A percentile compares a stretch with the other conserved stretches of the same genome.
phyloP scores from a whole-genome alignment of 2,888 invertebrate genomes.

The Cabera pusaria region DNA sequence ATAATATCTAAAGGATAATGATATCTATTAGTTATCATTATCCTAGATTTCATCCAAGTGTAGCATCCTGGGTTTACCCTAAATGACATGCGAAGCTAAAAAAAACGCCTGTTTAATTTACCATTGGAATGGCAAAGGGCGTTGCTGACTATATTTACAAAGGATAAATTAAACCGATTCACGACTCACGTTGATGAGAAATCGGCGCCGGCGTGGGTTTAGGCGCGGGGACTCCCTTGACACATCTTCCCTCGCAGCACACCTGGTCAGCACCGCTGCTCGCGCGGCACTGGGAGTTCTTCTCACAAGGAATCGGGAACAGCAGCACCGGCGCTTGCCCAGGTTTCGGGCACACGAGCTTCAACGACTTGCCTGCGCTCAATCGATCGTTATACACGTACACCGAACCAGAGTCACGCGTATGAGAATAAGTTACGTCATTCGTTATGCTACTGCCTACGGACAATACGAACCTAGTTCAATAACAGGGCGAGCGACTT shows the following conservation, averaged over 20 bases:
- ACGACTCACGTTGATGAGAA: constrained; percentile 69
- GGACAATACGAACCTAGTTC: constrained; percentile 47
- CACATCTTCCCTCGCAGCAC: constrained; percentile 82
- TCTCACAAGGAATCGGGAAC: constrained; percentile 75
- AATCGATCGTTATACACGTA: constrained; percentile 50
- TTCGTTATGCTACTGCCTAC: constrained; percentile 49
- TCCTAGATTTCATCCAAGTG: no score
- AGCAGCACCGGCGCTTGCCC: constrained; percentile 58
- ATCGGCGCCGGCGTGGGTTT: constrained; percentile 64
- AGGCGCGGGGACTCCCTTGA: constrained; percentile 84
- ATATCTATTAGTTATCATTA: no score
- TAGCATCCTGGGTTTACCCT: no score
- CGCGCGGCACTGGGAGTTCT: constrained; percentile 69
- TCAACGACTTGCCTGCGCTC: constrained; percentile 67
- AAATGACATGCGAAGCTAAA: no score
- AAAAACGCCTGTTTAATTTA: no score
- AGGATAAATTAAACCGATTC: no score
- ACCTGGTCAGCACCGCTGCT: constrained; percentile 72
- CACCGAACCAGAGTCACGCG: constrained; percentile 42
- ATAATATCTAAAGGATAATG: no score
- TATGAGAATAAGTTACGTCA: constrained; percentile 50
- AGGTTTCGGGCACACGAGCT: constrained; percentile 71
- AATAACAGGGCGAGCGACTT: constrained; percentile 39
- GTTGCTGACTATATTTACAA: no score
- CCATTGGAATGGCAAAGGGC: no score